Evolutionary conservation across 2,113 vertebrate species (phyloP).

Genomic region (Carollia perspicillata): DNA sequence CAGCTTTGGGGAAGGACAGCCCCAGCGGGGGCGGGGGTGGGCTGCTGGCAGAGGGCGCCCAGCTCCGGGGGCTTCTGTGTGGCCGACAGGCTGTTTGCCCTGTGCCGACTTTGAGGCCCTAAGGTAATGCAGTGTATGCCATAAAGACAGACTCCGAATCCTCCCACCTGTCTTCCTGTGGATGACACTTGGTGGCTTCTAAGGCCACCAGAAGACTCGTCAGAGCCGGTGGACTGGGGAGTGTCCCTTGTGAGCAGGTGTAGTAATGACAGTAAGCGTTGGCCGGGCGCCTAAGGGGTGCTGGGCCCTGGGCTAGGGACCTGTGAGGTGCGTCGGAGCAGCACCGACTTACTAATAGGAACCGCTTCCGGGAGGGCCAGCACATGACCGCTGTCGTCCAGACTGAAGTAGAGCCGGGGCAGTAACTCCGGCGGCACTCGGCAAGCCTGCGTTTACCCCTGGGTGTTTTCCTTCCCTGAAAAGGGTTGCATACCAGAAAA

Average conservation of each 20-base stretch:
- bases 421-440: rapidly evolving
- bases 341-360: neutral
- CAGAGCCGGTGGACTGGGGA: neutral
- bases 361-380: neutral
- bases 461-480: neutral
- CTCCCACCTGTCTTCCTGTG: rapidly evolving
- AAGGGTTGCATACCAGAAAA: too few relatives aligned
- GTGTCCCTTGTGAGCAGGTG: neutral
- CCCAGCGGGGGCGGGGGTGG: neutral
- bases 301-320: neutral
- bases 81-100: too few relatives aligned
- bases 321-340: neutral
- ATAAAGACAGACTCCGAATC: neutral
- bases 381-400: rapidly evolving
- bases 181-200: neutral
- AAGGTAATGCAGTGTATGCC: rapidly evolving
- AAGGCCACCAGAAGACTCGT: neutral
- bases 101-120: neutral
- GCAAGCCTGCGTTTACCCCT: rapidly evolving
- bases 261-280: rapidly evolving
- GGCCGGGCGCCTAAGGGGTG: neutral
- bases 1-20: neutral
- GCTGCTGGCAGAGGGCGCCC: neutral
- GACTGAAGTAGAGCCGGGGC: rapidly evolving
- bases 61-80: neutral